Conservation (phyloP, 2,797 vertebrate genomes). For the Neoniphon sammara region DNA sequence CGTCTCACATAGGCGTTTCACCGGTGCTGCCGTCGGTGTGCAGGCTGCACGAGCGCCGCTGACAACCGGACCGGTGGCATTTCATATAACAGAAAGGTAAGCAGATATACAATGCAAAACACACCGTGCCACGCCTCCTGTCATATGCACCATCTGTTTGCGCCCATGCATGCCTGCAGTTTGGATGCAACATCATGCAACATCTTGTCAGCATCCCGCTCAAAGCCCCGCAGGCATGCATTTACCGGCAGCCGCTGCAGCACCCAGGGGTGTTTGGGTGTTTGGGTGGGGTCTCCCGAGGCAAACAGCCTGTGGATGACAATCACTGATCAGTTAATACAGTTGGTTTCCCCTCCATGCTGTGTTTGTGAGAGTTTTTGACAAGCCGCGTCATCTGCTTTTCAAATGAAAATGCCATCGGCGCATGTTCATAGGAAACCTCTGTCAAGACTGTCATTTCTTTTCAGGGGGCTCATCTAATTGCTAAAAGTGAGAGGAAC, state of each 20-base stretch:
- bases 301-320: background rate
- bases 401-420: background rate
- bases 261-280: conserved; percentile 26
- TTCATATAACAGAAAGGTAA: conserved; percentile 50
- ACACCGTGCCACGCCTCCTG: background rate
- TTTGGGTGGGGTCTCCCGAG: conserved; percentile 54
- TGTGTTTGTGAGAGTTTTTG: no score
- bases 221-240: background rate
- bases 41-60: background rate
- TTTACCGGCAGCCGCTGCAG: conserved; percentile 26
- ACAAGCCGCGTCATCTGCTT: no score
- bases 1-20: background rate
- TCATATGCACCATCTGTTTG: no score
- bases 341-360: no score
- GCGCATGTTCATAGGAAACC: background rate
- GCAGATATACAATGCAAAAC: background rate
- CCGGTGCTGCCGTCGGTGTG: conserved; percentile 1
- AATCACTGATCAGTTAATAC: background rate
- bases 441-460: background rate
- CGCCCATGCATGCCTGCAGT: no score
- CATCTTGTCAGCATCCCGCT: conserved; percentile 8
- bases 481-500: no score
- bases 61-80: conserved; percentile 2
- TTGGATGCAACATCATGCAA: no score
- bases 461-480: no score